phyloP scores from a whole-genome alignment of 2,113 vertebrate species.

The Murina feae region DNA sequence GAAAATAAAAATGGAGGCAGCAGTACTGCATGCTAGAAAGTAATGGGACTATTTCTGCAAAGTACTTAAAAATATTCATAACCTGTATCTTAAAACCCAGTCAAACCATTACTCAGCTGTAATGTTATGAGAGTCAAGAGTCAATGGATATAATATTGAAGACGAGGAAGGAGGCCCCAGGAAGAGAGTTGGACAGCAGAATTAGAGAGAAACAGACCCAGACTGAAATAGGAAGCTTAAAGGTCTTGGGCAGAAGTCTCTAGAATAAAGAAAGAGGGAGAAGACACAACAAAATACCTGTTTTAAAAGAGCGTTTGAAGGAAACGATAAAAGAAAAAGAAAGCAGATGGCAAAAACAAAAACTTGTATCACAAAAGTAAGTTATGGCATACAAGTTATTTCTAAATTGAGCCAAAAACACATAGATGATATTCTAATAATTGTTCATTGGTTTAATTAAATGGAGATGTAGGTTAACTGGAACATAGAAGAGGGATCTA shows the following conservation, averaged over 20 bases:
- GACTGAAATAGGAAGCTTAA: neutral
- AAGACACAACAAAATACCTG: neutral
- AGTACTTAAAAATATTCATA: neutral
- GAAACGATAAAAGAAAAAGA: neutral
- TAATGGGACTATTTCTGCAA: neutral
- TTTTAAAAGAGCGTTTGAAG: neutral
- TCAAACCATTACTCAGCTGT: neutral
- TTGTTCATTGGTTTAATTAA: neutral
- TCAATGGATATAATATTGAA: neutral
- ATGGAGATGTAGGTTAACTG: neutral
- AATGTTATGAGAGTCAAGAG: neutral
- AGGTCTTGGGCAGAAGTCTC: neutral
- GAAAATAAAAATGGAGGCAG: neutral
- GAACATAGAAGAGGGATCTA: neutral
- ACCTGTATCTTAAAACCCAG: neutral
- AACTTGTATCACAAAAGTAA: neutral
- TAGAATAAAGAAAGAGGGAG: neutral
- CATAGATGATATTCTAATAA: neutral
- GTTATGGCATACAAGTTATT: neutral
- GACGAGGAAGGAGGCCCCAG: neutral
- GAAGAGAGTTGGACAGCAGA: neutral
- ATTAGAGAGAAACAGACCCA: neutral
- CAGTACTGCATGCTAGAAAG: neutral
- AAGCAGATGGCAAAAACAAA: neutral
- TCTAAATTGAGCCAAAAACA: neutral